Percentiles rank a stretch among this genome's conserved stretches.
These are phyloP conservation scores for Penaeus vannamei DNA, from an alignment of 1,140 invertebrate species.

Conservation along the genomic window DNA sequence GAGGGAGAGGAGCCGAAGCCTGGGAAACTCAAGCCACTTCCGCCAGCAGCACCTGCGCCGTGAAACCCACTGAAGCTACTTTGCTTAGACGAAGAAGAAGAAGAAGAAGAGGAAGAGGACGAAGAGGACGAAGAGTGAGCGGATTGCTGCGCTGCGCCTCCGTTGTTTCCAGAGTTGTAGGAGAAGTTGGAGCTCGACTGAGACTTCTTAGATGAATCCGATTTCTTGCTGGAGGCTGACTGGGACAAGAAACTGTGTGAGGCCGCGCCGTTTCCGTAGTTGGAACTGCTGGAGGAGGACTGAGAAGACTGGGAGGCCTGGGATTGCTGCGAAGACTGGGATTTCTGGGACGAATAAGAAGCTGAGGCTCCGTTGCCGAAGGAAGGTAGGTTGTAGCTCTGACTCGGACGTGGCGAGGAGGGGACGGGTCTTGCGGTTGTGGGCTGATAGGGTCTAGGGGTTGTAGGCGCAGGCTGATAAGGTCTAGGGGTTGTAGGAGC, in stretches of 20 bases:
- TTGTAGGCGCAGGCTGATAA: not conserved
- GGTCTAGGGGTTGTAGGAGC: not conserved
- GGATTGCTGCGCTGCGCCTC: not conserved
- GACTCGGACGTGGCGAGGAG: constrained; percentile 2
- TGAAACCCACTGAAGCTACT: constrained; percentile 37
- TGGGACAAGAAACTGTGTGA: constrained; percentile 21
- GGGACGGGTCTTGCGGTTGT: not conserved
- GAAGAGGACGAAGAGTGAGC: constrained; percentile 16
- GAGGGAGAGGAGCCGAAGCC: not conserved
- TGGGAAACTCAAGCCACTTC: not conserved
- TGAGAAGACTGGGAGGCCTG: constrained; percentile 6
- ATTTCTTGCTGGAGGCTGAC: constrained; percentile 26
- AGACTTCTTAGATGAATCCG: constrained; percentile 19
- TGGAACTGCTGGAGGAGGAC: constrained; percentile 12
- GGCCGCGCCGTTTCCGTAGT: constrained; percentile 25
- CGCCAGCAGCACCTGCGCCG: not conserved
- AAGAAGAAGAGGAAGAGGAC: constrained; percentile 24
- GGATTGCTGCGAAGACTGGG: constrained; percentile 33
- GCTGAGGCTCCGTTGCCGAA: not conserved
- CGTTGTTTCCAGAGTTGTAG: not conserved
- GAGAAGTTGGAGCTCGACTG: constrained; percentile 35
- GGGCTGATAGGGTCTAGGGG: not conserved
- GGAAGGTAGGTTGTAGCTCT: not conserved
- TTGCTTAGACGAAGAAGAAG: constrained; percentile 46
- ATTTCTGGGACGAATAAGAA: constrained; percentile 37